Evolutionary conservation across 1,140 invertebrate species (phyloP), one percentile per base, ranked within the genome.

Genomic region (Catajapyx aquilonaris): DNA sequence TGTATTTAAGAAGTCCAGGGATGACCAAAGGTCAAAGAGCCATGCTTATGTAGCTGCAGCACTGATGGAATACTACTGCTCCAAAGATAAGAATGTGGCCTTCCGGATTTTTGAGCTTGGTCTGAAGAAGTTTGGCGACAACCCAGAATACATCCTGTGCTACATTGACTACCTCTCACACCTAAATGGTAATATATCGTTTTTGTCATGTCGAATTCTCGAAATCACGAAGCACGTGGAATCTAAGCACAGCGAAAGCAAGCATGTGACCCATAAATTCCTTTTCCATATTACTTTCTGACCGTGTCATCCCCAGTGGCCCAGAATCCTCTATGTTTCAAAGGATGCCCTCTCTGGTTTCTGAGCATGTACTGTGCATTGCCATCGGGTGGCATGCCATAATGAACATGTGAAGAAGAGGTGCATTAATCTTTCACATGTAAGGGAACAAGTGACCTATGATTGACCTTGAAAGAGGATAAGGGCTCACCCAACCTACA

Each of bases 11-110:
- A 67, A 81, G 49, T 91, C 91, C 0, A 59, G 95, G 31, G 90
- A 97, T 57, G 93, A 99, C 56, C 50, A 66, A 2, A 65, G 80
- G 13, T 78, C 76, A 1, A 75, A 71, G 21, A 86, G 87, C 58
- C 90, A 98, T 53, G 80, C 97, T 28, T 99, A 83, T 53, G 87
- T 96, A 2, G 80, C 90, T 1, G 91, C 93, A 11, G 90, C 93
- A 1, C 61, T 96, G 0, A 97, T 98, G 88, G 95, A 99, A 62
- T 98, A 98, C 57, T 97, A 96, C 52, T 97, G 91, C 54, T 95
- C 84, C 36, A 99, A 99, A 66, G 93, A 98, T 57, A 93, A 95
- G 59, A 90, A 88, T 54, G 87, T 98, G 37, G 93, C 94, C 1
- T 91, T 96, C 52, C 73, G 90, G 45, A 97, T 98, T 47, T 98